Conservation (phyloP, 2,797 vertebrate genomes). For the Scarus forsteni region DNA sequence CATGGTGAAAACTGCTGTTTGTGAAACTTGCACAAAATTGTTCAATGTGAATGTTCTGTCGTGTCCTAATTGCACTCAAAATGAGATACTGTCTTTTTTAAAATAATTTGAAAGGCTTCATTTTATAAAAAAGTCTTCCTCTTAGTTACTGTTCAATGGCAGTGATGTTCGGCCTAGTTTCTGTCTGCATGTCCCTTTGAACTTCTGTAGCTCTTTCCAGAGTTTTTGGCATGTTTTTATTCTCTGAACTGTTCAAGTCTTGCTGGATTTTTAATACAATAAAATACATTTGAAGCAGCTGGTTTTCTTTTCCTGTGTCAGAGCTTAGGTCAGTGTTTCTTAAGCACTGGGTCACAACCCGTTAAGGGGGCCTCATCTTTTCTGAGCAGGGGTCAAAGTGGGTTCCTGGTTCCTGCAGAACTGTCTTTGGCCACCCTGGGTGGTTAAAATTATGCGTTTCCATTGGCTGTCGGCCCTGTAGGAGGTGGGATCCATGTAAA, state of each 20-base stretch:
- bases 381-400: too few relatives aligned
- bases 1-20: slow-evolving; percentile 28
- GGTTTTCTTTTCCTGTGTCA: neutral
- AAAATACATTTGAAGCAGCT: slow-evolving; percentile 41
- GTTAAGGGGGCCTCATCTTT: too few relatives aligned
- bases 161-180: slow-evolving; percentile 25
- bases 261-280: slow-evolving; percentile 44
- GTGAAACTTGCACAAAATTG: slow-evolving; percentile 42
- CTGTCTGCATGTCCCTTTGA: slow-evolving; percentile 50
- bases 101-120: neutral
- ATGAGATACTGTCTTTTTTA: neutral
- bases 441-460: too few relatives aligned
- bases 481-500: too few relatives aligned
- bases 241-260: slow-evolving; percentile 32
- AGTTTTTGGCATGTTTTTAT: slow-evolving; percentile 46
- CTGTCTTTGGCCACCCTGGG: too few relatives aligned
- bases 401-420: too few relatives aligned
- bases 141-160: slow-evolving; percentile 5
- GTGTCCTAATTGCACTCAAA: neutral
- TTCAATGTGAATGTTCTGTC: neutral
- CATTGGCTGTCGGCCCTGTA: too few relatives aligned
- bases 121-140: neutral
- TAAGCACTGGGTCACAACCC: too few relatives aligned
- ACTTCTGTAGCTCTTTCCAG: slow-evolving; percentile 21
- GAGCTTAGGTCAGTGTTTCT: too few relatives aligned